A percentile compares a stretch with the other conserved stretches of the same genome.
phyloP scores from a whole-genome alignment of 2,113 vertebrate genomes.

The Zootoca vivipara region DNA sequence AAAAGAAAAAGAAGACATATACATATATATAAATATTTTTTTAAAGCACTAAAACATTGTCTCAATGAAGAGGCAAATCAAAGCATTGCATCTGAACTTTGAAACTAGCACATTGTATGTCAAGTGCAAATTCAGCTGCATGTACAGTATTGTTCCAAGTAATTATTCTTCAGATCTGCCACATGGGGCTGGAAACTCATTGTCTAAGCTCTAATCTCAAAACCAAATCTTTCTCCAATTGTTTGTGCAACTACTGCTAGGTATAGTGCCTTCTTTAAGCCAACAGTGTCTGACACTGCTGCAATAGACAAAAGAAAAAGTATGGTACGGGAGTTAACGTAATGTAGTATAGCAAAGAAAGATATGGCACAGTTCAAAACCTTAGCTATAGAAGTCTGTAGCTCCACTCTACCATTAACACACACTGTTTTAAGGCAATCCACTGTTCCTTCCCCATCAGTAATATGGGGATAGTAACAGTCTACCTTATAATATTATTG shows the following conservation, averaged over 20 bases:
- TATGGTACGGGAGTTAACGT: no score
- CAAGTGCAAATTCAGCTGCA: neutral
- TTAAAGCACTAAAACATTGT: neutral
- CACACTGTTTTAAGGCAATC: neutral
- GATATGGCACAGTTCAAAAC: neutral
- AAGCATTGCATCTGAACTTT: neutral
- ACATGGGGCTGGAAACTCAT: neutral
- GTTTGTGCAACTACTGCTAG: neutral
- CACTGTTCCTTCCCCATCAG: neutral
- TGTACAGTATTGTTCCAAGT: neutral
- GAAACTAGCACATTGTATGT: neutral
- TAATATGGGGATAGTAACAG: neutral
- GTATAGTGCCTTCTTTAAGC: neutral
- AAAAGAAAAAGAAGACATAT: constrained; percentile 14
- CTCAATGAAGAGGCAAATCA: neutral
- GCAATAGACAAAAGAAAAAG: neutral
- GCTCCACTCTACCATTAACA: neutral
- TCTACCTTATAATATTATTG: no score
- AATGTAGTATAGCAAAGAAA: no score
- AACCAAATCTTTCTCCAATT: no score
- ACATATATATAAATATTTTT: constrained; percentile 8
- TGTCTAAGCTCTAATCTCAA: neutral
- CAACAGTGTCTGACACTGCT: neutral
- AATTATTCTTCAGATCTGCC: neutral
- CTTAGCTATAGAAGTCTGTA: neutral